phyloP scores from a whole-genome alignment of 2,113 vertebrate genomes.

The Bathybates hornii region DNA sequence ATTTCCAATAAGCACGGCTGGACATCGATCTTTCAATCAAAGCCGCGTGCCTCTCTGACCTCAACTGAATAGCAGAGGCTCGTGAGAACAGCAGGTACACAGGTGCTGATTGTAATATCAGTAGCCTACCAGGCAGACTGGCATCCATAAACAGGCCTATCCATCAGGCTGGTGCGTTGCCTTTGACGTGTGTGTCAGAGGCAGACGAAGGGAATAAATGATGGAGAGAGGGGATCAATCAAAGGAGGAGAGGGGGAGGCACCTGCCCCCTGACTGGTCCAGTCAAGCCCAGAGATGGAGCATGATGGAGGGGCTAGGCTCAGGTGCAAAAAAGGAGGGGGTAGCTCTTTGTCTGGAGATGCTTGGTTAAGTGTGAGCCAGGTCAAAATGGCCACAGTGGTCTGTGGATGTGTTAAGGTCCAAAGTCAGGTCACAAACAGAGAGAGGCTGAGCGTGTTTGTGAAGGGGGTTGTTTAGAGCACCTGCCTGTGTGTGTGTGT shows the following conservation, averaged over 20 bases:
- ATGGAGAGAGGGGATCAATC: constrained; percentile 72
- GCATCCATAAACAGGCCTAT: constrained; percentile 73
- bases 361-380: constrained; percentile 46
- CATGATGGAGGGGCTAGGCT: constrained; percentile 72
- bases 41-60: constrained; percentile 43
- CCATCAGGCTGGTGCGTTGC: constrained; percentile 69
- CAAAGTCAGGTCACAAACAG: constrained; percentile 41
- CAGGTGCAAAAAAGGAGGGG: constrained; percentile 61
- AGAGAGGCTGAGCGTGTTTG: not conserved
- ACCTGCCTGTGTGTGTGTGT: not conserved
- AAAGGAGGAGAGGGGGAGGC: constrained; percentile 58
- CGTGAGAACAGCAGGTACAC: constrained; percentile 67
- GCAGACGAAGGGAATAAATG: constrained; percentile 69
- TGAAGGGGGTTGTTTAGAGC: not conserved
- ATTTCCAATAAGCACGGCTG: constrained; percentile 16
- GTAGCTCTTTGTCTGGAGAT: constrained; percentile 57
- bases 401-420: constrained; percentile 23
- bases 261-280: constrained; percentile 58
- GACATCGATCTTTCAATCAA: constrained; percentile 61
- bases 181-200: constrained; percentile 65
- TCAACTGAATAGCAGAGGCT: constrained; percentile 47
- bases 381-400: constrained; percentile 21
- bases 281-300: constrained; percentile 62
- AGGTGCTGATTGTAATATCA: constrained; percentile 73
- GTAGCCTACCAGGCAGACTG: constrained; percentile 66